Evolutionary conservation across 2,113 vertebrate genomes (phyloP), one percentile per base, ranked within the genome.

Genomic region (Saimiri boliviensis): DNA sequence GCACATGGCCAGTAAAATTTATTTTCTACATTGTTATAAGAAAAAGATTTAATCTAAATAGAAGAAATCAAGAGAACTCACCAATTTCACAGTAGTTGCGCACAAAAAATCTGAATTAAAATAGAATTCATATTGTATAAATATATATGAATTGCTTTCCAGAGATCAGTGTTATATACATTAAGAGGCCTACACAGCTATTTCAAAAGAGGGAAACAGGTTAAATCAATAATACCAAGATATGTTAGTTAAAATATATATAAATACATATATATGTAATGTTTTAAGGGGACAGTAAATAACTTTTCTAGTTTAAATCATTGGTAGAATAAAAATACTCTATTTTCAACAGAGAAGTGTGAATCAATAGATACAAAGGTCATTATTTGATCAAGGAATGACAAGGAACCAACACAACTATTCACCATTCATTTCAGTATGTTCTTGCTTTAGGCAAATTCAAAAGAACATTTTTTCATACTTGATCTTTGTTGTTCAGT

Each of bases 151-250:
- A 89, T 84, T 73, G 35, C 93, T 83, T 88, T 87, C 40, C 42
- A 96, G 32, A 96, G 93, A 80, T 2, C 3, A 42, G 82, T 40
- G 14, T 11, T 79, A 30, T n/a, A 32, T 42, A 60, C 3, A 88
- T 92, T 73, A 92, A 74, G 93, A 91, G 17, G 37, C 91, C 35
- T 77, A 37, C 35, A 89, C 37, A 45, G 3, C 23, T 86, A 21
- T 71, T 77, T 94, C 77, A 95, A 91, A 81, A 91, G 40, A 95
- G 35, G 58, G 23, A 93, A 95, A 91, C 52, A 76, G 63, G 30
- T 49, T 13, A 92, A 11, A 86, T 80, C 25, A 97, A 54, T 70
- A 83, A 52, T 56, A 6, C n/a, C 30, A 66, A 95, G 92, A 88
- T 86, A 82, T 54, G 30, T 93, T 68, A 35, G 49, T 77, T 58